Evolutionary conservation across 1,140 invertebrate genomes (phyloP).

Genomic region (Zaprionus vittiger): DNA sequence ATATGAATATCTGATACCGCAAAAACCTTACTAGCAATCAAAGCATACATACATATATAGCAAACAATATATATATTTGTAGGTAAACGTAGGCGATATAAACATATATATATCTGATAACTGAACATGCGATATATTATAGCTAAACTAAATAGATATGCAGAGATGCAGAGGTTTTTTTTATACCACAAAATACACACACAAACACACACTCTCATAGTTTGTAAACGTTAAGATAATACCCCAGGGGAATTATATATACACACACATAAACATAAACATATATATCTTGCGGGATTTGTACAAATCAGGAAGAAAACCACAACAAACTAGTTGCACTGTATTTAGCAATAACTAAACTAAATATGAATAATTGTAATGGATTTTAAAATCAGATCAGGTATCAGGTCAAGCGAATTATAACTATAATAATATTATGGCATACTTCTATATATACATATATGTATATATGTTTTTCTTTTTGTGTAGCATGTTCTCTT

Average conservation of each 20-base stretch:
- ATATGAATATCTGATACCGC: conserved; percentile 57
- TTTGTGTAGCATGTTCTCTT: neutral
- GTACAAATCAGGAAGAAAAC: conserved; percentile 27
- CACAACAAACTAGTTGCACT: conserved; percentile 36
- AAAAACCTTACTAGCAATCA: conserved; percentile 79
- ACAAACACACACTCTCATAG: conserved; percentile 68
- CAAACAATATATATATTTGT: conserved; percentile 46
- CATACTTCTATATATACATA: conserved; percentile 8
- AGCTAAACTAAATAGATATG: conserved; percentile 55
- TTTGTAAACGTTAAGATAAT: conserved; percentile 38
- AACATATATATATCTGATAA: conserved; percentile 43
- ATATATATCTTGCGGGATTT: conserved; percentile 25
- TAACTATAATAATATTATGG: neutral
- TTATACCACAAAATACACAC: conserved; percentile 38
- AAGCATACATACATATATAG: conserved; percentile 53
- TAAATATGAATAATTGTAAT: conserved; percentile 29
- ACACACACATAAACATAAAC: conserved; percentile 13
- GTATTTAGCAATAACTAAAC: conserved; percentile 34
- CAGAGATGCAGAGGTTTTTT: conserved; percentile 28
- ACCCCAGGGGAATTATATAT: conserved; percentile 19
- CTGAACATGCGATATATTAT: conserved; percentile 58
- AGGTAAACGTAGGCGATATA: conserved; percentile 50
- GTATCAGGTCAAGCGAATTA: conserved; percentile 43
- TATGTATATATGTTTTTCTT: neutral
- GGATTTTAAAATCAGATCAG: conserved; percentile 48